Percentiles rank a stretch among this genome's conserved stretches.
Evolutionary conservation across 2,113 vertebrate species (phyloP).

Genomic region (Halcyon senegalensis): DNA sequence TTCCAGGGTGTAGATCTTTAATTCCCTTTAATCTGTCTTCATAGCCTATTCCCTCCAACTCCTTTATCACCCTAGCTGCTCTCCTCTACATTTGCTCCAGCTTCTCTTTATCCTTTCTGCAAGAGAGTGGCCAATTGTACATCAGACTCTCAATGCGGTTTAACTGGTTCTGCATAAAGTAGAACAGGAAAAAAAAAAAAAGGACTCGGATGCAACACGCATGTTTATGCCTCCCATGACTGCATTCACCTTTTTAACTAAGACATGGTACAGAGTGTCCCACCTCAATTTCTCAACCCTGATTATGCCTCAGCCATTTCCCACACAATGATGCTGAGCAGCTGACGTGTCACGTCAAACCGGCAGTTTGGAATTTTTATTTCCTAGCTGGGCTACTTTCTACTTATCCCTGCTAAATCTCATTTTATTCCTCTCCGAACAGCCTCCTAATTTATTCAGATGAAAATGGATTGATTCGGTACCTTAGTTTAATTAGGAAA

Average conservation of each 20-base stretch:
- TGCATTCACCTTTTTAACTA: slow-evolving; percentile 33
- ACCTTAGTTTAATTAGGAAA: slow-evolving; percentile 64
- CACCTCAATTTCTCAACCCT: slow-evolving; percentile 56
- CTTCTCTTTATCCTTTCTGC: slow-evolving; percentile 30
- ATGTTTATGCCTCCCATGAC: slow-evolving; percentile 53
- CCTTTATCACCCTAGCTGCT: slow-evolving; percentile 31
- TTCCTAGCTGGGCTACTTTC: slow-evolving; percentile 56
- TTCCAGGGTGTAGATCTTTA: slow-evolving; percentile 45
- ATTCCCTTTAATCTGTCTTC: slow-evolving; percentile 66
- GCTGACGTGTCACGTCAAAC: slow-evolving; percentile 55
- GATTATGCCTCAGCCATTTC: slow-evolving; percentile 34
- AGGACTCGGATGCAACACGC: background rate
- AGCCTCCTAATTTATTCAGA: slow-evolving; percentile 78
- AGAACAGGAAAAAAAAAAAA: background rate
- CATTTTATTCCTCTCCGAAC: slow-evolving; percentile 69
- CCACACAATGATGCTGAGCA: slow-evolving; percentile 49
- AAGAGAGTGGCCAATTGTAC: slow-evolving; percentile 45
- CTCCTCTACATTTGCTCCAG: slow-evolving; percentile 32
- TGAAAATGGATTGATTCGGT: slow-evolving; percentile 70
- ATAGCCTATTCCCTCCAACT: slow-evolving; percentile 49
- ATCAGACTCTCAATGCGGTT: slow-evolving; percentile 19
- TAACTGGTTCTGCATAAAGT: slow-evolving; percentile 51
- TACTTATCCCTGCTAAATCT: slow-evolving; percentile 69
- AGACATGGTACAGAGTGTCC: slow-evolving; percentile 14
- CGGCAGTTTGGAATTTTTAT: slow-evolving; percentile 60